A percentile compares a stretch with the other conserved stretches of the same genome.
Conservation (phyloP, 2,113 vertebrate genomes). For the Neolamprologus sp. region DNA sequence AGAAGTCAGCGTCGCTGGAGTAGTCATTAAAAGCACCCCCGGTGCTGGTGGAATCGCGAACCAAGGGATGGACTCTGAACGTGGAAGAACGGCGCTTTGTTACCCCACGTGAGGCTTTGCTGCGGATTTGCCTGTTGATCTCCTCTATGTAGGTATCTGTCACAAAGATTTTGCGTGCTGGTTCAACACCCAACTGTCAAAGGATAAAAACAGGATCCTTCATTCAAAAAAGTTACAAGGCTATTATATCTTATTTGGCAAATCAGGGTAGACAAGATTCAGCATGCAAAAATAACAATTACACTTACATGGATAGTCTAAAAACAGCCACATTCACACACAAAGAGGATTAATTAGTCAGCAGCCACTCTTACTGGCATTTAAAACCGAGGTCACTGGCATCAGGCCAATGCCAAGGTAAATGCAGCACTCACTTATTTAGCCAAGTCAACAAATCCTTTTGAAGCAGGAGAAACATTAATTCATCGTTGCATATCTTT, state of each 20-base stretch:
- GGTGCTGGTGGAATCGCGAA: conserved; percentile 5
- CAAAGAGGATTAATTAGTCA: conserved; percentile 73
- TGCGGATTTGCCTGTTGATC: conserved; percentile 71
- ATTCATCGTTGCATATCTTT: neutral
- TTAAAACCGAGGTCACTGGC: neutral
- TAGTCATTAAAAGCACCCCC: neutral
- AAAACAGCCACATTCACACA: neutral
- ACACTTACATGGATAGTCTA: neutral
- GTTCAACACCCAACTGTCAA: conserved; percentile 61
- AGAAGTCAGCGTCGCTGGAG: conserved; percentile 68
- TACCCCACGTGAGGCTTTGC: conserved; percentile 54
- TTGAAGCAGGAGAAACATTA: neutral
- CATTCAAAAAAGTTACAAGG: neutral
- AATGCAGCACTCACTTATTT: neutral
- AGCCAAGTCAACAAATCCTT: neutral
- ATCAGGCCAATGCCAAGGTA: neutral
- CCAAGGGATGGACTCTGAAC: conserved; percentile 40
- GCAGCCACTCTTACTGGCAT: conserved; percentile 49
- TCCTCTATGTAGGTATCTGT: conserved; percentile 69
- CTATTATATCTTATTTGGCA: neutral
- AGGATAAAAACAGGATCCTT: neutral
- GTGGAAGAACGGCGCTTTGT: conserved; percentile 59
- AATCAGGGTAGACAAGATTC: neutral
- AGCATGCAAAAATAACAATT: neutral
- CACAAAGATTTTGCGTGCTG: conserved; percentile 63